A percentile compares a stretch with the other conserved stretches of the same genome.
Evolutionary conservation across 2,888 invertebrate genomes (phyloP).

Genomic region (Cepaea hortensis): DNA sequence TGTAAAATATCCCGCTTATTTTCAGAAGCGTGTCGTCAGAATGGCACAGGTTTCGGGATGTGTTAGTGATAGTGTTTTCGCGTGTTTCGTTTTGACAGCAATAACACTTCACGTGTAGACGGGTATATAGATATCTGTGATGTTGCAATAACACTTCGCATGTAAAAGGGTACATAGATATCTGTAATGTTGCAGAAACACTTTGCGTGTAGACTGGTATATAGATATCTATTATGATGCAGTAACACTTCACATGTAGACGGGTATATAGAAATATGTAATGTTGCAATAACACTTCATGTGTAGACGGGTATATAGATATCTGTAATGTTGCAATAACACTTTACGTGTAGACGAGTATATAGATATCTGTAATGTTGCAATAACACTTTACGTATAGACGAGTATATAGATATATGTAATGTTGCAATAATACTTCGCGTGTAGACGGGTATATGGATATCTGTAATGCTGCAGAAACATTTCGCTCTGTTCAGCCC

Average conservation of each 20-base stretch:
- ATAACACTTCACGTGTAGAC: background rate
- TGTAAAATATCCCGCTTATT: conserved; percentile 24
- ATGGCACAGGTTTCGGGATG: conserved; percentile 11
- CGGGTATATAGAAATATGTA: no score
- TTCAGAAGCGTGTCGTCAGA: conserved; percentile 27
- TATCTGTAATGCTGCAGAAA: no score
- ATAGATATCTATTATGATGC: no score
- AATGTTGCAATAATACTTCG: background rate
- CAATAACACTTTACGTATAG: background rate
- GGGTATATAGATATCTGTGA: background rate
- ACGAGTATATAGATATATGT: background rate
- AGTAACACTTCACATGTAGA: background rate
- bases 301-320: no score
- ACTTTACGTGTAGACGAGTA: background rate
- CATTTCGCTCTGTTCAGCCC: no score
- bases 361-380: background rate
- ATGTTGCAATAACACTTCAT: no score
- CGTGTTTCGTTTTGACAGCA: background rate
- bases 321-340: background rate
- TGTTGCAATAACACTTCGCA: background rate
- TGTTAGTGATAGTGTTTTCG: conserved; percentile 34
- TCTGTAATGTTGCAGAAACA: background rate
- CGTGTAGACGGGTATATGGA: background rate
- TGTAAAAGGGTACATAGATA: background rate
- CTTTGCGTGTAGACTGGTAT: background rate